Conservation (phyloP, 2,888 invertebrate genomes). For the Nudaria mundana region DNA sequence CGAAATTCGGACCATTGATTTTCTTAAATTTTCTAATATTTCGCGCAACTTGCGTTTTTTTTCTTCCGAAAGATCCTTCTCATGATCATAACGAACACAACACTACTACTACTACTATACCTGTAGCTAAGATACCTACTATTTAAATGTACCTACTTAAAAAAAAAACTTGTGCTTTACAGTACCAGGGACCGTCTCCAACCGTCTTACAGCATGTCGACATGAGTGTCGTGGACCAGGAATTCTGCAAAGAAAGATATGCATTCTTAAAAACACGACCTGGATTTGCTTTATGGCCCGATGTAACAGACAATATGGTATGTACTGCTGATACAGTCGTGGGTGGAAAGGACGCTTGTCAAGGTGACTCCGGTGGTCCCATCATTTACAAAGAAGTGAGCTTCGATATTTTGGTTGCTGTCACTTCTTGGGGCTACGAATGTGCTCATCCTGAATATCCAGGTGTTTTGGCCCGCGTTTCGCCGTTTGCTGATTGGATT, state of each 20-base stretch:
- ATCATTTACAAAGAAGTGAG: background rate
- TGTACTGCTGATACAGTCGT: constrained; percentile 45
- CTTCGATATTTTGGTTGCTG: constrained; percentile 37
- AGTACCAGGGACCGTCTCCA: background rate
- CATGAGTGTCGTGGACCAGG: constrained; percentile 40
- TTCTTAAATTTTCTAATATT: no score
- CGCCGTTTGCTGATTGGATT: constrained; percentile 41
- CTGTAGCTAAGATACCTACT: no score
- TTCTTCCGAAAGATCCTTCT: no score
- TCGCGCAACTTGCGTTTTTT: no score
- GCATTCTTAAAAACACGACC: constrained; percentile 28
- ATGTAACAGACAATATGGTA: constrained; percentile 37
- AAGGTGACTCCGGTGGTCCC: constrained; percentile 79
- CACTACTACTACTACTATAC: no score
- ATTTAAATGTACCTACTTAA: no score
- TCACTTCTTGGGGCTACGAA: constrained; percentile 43
- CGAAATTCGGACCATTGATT: no score
- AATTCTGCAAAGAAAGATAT: constrained; percentile 42
- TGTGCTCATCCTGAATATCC: constrained; percentile 40
- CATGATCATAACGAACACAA: no score
- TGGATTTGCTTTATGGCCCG: constrained; percentile 25
- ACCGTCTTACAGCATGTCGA: constrained; percentile 27
- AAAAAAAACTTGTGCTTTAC: constrained; percentile 5
- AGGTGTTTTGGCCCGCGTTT: constrained; percentile 45
- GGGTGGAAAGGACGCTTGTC: constrained; percentile 58